Percentiles rank a stretch among this genome's conserved stretches.
phyloP scores from a whole-genome alignment of 1,140 invertebrate genomes.

The Calosoma granatense region DNA sequence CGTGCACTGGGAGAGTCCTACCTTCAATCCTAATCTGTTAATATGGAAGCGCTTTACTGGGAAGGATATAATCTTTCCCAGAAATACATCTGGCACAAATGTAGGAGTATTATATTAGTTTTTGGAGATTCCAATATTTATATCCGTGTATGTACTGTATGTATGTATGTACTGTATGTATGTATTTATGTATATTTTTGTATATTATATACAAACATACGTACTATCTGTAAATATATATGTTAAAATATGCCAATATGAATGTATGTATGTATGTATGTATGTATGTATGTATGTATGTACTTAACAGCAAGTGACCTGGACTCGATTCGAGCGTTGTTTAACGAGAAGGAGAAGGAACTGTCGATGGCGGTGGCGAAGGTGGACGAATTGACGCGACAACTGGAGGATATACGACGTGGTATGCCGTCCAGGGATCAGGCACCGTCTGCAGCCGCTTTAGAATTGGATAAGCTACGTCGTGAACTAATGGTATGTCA shows the following conservation, averaged over 20 bases:
- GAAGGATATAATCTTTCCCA: too few species aligned
- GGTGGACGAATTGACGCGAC: slow-evolving; percentile 87
- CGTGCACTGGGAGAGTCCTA: too few species aligned
- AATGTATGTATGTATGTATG: slow-evolving; percentile 5
- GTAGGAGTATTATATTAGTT: not conserved
- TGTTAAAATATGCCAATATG: not conserved
- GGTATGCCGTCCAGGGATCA: slow-evolving; percentile 46
- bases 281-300: slow-evolving; percentile 6
- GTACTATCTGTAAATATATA: not conserved
- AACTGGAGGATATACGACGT: slow-evolving; percentile 78
- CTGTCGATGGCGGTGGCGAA: slow-evolving; percentile 87
- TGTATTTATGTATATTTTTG: not conserved
- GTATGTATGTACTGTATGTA: slow-evolving; percentile 1
- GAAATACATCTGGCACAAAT: too few species aligned
- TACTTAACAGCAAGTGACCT: slow-evolving; percentile 70
- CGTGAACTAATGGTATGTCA: slow-evolving; percentile 78
- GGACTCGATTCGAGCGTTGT: slow-evolving; percentile 88
- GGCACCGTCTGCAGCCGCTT: slow-evolving; percentile 55
- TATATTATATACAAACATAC: not conserved
- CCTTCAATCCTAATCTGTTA: too few species aligned
- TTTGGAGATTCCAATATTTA: not conserved
- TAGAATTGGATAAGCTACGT: slow-evolving; percentile 83
- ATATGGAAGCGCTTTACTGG: too few species aligned
- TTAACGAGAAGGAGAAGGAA: slow-evolving; percentile 97
- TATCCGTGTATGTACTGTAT: not conserved